A percentile compares a stretch with the other conserved stretches of the same genome.
Conservation (phyloP, 2,113 vertebrate genomes). For the Euleptes europaea region DNA sequence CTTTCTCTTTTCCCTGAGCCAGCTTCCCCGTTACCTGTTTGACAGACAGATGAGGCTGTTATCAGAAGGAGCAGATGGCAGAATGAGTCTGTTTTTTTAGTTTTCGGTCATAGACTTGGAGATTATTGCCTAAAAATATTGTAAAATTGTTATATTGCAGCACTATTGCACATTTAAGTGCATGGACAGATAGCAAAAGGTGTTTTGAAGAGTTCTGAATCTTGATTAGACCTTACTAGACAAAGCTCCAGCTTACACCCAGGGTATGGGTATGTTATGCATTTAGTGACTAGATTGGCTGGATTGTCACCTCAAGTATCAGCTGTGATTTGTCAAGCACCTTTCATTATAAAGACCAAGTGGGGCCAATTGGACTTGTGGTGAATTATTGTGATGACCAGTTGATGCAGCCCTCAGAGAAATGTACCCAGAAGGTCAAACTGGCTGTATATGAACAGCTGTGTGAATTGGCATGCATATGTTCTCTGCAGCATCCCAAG, state of each 20-base stretch:
- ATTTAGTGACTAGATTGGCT: neutral
- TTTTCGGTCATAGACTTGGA: slow-evolving; percentile 66
- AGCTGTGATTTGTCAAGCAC: too few species aligned
- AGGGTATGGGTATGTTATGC: neutral
- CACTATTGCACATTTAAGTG: slow-evolving; percentile 61
- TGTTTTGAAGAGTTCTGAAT: neutral
- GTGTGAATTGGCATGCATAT: neutral
- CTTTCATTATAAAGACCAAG: too few species aligned
- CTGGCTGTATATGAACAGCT: neutral
- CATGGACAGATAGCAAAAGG: slow-evolving; percentile 45
- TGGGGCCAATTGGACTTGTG: neutral
- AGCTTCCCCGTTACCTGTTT: slow-evolving; percentile 63
- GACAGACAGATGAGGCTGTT: slow-evolving; percentile 76
- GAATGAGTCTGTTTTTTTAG: slow-evolving; percentile 69
- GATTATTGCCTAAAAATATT: slow-evolving; percentile 63
- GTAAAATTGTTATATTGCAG: slow-evolving; percentile 57
- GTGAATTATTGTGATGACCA: neutral
- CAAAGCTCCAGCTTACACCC: neutral
- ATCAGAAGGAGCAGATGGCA: slow-evolving; percentile 80
- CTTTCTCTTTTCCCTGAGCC: slow-evolving; percentile 40
- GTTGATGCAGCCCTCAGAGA: neutral
- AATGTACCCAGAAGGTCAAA: neutral
- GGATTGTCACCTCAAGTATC: neutral
- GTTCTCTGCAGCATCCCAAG: neutral
- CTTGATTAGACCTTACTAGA: neutral